Conservation (phyloP, 2,888 invertebrate species). For the Hybos culiciformis region DNA sequence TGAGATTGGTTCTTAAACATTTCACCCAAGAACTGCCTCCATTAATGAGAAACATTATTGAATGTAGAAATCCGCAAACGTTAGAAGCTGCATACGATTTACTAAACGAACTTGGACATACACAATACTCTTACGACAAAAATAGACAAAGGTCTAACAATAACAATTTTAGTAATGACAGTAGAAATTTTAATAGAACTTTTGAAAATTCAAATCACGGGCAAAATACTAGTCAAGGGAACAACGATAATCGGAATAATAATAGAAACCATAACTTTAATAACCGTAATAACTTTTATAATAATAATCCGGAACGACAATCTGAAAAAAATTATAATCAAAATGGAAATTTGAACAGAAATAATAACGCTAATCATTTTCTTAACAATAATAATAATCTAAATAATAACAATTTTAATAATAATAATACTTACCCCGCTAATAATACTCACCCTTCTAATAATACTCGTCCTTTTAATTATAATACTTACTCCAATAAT, state of each 20-base stretch:
- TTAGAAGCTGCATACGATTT: constrained; percentile 5
- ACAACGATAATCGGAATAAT: neutral
- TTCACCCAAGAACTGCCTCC: constrained; percentile 9
- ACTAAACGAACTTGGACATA: constrained; percentile 1
- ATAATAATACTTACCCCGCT: too few relatives aligned
- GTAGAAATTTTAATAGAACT: neutral
- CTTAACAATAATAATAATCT: neutral
- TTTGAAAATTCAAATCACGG: too few relatives aligned
- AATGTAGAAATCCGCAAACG: constrained; percentile 2
- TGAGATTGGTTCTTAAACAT: constrained; percentile 7
- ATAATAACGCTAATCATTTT: neutral
- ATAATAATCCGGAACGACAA: neutral
- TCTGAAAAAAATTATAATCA: neutral
- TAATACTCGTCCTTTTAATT: too few relatives aligned
- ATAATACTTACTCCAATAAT: too few relatives aligned
- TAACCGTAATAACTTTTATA: neutral
- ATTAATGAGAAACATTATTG: constrained; percentile 6
- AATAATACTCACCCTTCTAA: too few relatives aligned
- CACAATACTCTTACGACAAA: neutral
- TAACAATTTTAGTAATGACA: neutral
- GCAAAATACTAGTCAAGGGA: too few relatives aligned
- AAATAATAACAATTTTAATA: too few relatives aligned
- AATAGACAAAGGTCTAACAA: too few relatives aligned
- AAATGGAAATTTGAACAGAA: neutral
- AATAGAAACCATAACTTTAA: neutral